Conservation (phyloP, 2,888 invertebrate genomes). For the Teleiodes luculella region DNA sequence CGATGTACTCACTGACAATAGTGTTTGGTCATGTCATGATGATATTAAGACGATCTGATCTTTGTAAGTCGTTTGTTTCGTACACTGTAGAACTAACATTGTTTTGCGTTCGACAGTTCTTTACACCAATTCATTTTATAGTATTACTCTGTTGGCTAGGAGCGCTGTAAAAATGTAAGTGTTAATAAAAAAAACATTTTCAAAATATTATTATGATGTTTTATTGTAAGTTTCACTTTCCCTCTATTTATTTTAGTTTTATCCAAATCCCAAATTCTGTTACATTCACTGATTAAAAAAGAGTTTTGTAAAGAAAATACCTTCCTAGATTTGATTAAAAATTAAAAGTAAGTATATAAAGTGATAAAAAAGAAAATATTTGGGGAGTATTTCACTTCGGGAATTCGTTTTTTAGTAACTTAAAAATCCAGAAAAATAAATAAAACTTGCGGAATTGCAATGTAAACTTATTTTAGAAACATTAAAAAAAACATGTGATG, state of each 20-base stretch:
- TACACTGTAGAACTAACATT: slow-evolving; percentile 76
- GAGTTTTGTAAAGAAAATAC: too few relatives aligned
- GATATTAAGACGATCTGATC: slow-evolving; percentile 61
- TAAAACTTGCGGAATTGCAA: too few relatives aligned
- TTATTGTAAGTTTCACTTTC: slow-evolving; percentile 39
- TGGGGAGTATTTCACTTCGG: too few relatives aligned
- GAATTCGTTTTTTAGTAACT: too few relatives aligned
- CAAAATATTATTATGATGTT: slow-evolving; percentile 73
- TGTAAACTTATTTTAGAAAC: too few relatives aligned
- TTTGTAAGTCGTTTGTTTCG: slow-evolving; percentile 69
- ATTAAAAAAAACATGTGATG: too few relatives aligned
- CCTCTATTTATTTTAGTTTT: slow-evolving; percentile 13
- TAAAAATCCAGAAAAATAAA: too few relatives aligned
- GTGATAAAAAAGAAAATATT: too few relatives aligned
- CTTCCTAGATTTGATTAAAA: too few relatives aligned
- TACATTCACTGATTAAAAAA: too few relatives aligned
- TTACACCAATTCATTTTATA: slow-evolving; percentile 77
- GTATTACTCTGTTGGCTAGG: slow-evolving; percentile 79
- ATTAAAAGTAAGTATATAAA: too few relatives aligned
- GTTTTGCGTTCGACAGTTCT: slow-evolving; percentile 76
- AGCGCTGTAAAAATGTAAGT: slow-evolving; percentile 79
- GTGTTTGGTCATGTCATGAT: slow-evolving; percentile 51
- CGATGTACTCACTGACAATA: slow-evolving; percentile 66
- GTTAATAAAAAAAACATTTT: slow-evolving; percentile 80
- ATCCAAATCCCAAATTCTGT: neutral